Percentiles rank a stretch among this genome's conserved stretches.
Conservation (phyloP, 2,797 vertebrate genomes). For the Garrulus glandarius region DNA sequence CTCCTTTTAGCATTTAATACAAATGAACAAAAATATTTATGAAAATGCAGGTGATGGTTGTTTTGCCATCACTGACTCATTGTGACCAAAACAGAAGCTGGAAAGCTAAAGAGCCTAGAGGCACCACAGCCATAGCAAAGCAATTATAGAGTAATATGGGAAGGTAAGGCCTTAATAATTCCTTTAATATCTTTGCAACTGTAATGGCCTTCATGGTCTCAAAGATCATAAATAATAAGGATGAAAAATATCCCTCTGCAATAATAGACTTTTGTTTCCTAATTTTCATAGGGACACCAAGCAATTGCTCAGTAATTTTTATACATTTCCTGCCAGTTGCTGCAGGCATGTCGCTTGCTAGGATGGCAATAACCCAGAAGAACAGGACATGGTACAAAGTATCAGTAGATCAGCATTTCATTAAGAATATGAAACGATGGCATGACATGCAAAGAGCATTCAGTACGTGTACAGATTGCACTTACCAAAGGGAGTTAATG, state of each 20-base stretch:
- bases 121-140: not conserved
- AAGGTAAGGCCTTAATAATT: not conserved
- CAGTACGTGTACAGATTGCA: not conserved
- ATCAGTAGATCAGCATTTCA: not conserved
- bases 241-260: slow-evolving; percentile 8
- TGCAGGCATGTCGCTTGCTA: not conserved
- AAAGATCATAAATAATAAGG: not conserved
- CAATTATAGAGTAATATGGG: not conserved
- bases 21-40: not conserved
- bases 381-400: not conserved
- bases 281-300: not conserved
- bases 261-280: not conserved
- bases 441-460: not conserved
- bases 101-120: not conserved
- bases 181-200: not conserved
- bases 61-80: not conserved
- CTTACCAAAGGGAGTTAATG: not conserved
- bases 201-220: slow-evolving; percentile 2
- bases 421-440: not conserved
- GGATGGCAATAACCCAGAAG: not conserved
- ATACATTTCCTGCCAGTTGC: not conserved
- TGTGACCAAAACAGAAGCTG: not conserved
- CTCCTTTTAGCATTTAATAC: not conserved
- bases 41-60: not conserved
- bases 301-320: not conserved